Evolutionary conservation across 2,888 invertebrate genomes (phyloP).

Genomic region (Phyllotreta striolata): DNA sequence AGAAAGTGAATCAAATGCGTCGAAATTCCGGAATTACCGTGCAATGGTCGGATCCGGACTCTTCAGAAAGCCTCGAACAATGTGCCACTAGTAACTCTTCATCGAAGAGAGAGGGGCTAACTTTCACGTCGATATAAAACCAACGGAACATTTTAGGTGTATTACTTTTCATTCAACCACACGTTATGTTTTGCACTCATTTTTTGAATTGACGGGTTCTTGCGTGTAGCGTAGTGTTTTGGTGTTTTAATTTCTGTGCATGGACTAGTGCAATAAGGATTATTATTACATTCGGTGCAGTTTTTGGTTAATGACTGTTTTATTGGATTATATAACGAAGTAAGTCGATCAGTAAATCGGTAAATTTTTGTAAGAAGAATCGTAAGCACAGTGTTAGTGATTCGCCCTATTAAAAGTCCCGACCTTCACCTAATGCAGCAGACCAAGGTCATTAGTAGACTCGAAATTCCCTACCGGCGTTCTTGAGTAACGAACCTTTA

Average conservation of each 20-base stretch:
- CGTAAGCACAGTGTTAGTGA: constrained; percentile 29
- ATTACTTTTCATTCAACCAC: constrained; percentile 58
- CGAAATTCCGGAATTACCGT: constrained; percentile 52
- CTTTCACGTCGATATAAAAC: constrained; percentile 63
- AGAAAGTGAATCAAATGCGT: constrained; percentile 53
- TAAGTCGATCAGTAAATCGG: constrained; percentile 34
- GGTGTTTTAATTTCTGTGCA: constrained; percentile 37
- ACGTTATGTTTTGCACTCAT: constrained; percentile 39
- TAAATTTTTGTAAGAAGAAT: not conserved
- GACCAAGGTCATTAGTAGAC: too few species aligned
- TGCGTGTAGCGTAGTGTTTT: constrained; percentile 41
- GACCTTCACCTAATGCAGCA: constrained; percentile 26
- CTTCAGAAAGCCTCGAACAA: constrained; percentile 50
- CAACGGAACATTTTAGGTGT: constrained; percentile 60
- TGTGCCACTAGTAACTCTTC: constrained; percentile 53
- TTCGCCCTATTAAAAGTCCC: not conserved
- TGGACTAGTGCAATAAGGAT: constrained; percentile 35
- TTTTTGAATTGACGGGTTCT: constrained; percentile 32
- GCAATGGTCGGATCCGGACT: constrained; percentile 51
- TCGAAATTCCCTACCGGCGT: constrained; percentile 20
- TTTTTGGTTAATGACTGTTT: constrained; percentile 28
- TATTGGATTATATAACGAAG: constrained; percentile 37
- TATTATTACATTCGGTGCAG: constrained; percentile 30
- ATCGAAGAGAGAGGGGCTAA: constrained; percentile 56
- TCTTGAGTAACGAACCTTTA: constrained; percentile 16